Evolutionary conservation across 2,113 vertebrate genomes (phyloP), one percentile per base, ranked within the genome.

Genomic region (Alaudala cheleensis): DNA sequence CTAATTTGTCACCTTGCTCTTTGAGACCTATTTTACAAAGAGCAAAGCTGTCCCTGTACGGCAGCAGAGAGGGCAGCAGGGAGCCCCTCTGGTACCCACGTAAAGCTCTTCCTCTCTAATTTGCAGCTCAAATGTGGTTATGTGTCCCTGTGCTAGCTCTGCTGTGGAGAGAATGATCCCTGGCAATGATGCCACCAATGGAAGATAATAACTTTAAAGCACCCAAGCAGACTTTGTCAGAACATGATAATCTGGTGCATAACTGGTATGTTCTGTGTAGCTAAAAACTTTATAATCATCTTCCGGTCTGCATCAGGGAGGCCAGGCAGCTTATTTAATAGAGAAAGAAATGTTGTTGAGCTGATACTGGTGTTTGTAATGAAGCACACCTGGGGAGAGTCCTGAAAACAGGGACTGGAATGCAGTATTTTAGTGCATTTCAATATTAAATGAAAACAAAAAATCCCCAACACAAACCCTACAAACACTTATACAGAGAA

Each of bases 21-120:
- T 78, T n/a, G 33, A 66, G 73, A 58, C 33, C 18, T 21, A 0
- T 57, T 87, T 84, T 0, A 0, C 47, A 6, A 49, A 53, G 56
- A 50, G 47, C 45, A 34, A 14, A 69, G 12, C 33, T 79, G 31
- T 45, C 29, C 25, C 73, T 50, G 18, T 16, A 8, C 1, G 2
- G 45, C 45, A 56, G 49, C 50, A 50, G 61, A 33, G 51, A 50
- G 8, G 47, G 51, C 61, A 56, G 70, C 70, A 70, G 64, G n/a
- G 39, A 71, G 9, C 49, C 31, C 25, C 20, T 1, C 10, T 56
- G n/a, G 37, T 26, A 31, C 72, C 51, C 61, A 23, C 3, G 15
- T 20, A 18, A 18, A 87, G 64, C 37, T 77, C 31, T 73, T 76
- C 45, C 45, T 77, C 29, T 61, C 45, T 64, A 23, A 66, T 65